phyloP scores from a whole-genome alignment of 2,888 invertebrate genomes.

The Caenorhabditis uteleia region DNA sequence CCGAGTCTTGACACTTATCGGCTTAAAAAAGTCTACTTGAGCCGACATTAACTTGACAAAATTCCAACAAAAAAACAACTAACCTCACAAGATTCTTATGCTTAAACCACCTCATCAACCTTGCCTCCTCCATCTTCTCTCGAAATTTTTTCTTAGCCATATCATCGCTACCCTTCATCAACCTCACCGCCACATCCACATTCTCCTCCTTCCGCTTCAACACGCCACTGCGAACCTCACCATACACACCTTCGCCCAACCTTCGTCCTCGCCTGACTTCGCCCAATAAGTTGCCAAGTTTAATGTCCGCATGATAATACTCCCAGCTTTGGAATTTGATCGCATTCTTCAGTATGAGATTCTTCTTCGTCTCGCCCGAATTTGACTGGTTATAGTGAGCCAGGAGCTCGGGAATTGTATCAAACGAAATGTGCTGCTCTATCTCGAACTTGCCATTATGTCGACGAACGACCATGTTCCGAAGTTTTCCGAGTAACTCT shows the following conservation, averaged over 20 bases:
- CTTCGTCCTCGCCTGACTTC: no score
- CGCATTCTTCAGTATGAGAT: constrained; percentile 13
- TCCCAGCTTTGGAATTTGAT: constrained; percentile 33
- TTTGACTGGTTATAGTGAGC: background rate
- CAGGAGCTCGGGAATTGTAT: background rate
- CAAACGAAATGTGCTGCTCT: background rate
- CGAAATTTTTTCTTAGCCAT: constrained; percentile 35
- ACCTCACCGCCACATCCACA: constrained; percentile 38
- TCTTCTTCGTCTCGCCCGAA: background rate
- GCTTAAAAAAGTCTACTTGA: background rate
- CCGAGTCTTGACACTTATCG: background rate
- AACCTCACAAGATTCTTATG: constrained; percentile 40
- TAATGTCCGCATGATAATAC: constrained; percentile 28
- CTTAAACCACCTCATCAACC: constrained; percentile 34
- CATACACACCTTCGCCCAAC: constrained; percentile 48
- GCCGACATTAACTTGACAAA: no score
- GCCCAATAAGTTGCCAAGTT: constrained; percentile 31
- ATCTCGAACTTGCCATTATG: constrained; percentile 3
- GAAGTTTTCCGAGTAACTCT: no score
- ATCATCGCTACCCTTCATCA: constrained; percentile 28
- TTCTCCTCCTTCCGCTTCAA: constrained; percentile 16
- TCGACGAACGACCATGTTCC: constrained; percentile 6
- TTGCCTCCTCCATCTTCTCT: constrained; percentile 48
- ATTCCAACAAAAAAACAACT: no score
- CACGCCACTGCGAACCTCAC: constrained; percentile 31